Evolutionary conservation across 2,888 invertebrate species (phyloP).

Genomic region (Deilephila elpenor): DNA sequence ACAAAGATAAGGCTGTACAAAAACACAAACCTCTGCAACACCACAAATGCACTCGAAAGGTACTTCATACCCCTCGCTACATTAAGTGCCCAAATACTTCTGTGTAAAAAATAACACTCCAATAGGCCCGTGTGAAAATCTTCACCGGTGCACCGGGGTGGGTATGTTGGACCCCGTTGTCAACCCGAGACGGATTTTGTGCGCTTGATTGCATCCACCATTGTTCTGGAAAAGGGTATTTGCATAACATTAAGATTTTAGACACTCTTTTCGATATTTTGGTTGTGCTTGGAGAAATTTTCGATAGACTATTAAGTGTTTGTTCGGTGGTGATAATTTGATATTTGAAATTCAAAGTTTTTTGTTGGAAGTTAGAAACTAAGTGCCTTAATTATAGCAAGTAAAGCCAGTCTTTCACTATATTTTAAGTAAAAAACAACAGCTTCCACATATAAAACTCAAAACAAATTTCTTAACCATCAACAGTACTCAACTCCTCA

Average conservation of each 20-base stretch:
- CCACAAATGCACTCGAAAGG: not conserved
- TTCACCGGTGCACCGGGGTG: slow-evolving; percentile 42
- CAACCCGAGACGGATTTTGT: slow-evolving; percentile 40
- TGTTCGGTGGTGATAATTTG: not conserved
- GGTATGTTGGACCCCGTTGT: slow-evolving; percentile 38
- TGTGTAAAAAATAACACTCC: slow-evolving; percentile 28
- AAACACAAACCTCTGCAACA: not conserved
- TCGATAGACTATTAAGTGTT: not conserved
- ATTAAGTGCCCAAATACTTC: slow-evolving; percentile 16
- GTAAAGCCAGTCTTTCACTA: too few species aligned
- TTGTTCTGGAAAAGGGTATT: slow-evolving; percentile 42
- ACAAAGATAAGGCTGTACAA: too few species aligned
- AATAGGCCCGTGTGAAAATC: slow-evolving; percentile 43
- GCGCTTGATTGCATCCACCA: slow-evolving; percentile 47
- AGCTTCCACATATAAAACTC: too few species aligned
- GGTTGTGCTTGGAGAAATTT: not conserved
- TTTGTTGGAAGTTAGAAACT: not conserved
- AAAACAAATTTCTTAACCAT: too few species aligned
- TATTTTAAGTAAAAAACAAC: too few species aligned
- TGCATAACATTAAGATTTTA: slow-evolving; percentile 41
- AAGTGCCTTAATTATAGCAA: too few species aligned
- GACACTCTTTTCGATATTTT: not conserved
- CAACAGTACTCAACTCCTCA: not conserved
- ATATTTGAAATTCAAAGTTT: not conserved
- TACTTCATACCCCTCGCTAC: slow-evolving; percentile 19